Evolutionary conservation across 1,140 invertebrate genomes (phyloP).

Genomic region (Zaprionus inermis): DNA sequence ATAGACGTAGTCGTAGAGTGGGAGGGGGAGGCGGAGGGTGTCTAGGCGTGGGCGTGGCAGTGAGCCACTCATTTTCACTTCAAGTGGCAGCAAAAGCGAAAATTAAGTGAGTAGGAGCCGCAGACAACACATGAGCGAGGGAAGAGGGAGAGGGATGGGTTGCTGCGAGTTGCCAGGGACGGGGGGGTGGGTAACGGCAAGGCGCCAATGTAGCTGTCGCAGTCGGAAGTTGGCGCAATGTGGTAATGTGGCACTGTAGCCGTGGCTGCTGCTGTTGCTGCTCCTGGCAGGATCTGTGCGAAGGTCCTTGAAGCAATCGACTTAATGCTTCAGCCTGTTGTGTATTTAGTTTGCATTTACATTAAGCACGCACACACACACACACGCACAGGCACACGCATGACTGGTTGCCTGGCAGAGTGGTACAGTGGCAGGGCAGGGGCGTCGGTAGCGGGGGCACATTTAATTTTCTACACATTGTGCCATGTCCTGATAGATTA

Average conservation of each 20-base stretch:
- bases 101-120: conserved; percentile 54
- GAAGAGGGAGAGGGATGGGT: conserved; percentile 5
- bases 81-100: conserved; percentile 63
- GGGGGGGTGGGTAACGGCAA: conserved; percentile 59
- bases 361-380: conserved; percentile 51
- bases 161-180: not conserved
- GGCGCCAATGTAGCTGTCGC: conserved; percentile 41
- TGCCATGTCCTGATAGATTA: conserved; percentile 73
- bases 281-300: conserved; percentile 22
- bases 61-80: conserved; percentile 77
- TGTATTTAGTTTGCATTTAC: conserved; percentile 81
- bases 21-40: not conserved
- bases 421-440: not conserved
- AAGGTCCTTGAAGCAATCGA: conserved; percentile 79
- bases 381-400: conserved; percentile 42
- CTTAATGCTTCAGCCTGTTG: conserved; percentile 76
- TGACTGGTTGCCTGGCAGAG: conserved; percentile 16
- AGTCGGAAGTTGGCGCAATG: not conserved
- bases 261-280: not conserved
- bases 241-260: not conserved
- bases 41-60: conserved; percentile 11
- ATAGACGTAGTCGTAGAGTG: conserved; percentile 3
- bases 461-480: conserved; percentile 76
- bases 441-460: conserved; percentile 28
- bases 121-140: conserved; percentile 53